Evolutionary conservation across 2,888 invertebrate species (phyloP).

Genomic region (Invenusta paracnida): DNA sequence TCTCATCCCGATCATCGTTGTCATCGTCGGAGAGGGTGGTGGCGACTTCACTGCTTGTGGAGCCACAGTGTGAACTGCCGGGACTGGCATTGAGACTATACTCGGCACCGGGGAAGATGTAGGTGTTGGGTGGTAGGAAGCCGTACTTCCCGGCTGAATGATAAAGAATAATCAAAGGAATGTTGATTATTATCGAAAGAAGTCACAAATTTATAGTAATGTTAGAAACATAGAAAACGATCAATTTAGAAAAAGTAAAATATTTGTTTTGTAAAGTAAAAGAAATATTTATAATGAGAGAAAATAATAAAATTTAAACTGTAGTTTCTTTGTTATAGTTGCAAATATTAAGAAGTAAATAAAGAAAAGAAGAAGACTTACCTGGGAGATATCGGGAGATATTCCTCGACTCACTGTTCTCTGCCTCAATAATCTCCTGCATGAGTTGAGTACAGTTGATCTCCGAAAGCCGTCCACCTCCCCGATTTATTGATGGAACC

Average conservation of each 20-base stretch:
- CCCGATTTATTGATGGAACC: too few relatives aligned
- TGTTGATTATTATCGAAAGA: too few relatives aligned
- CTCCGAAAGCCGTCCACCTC: background rate
- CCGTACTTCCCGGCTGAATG: background rate
- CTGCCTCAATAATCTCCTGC: background rate
- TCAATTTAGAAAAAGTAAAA: too few relatives aligned
- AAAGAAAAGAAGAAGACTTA: background rate
- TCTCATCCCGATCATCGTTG: background rate
- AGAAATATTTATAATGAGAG: background rate
- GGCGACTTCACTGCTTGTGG: slow-evolving; percentile 3
- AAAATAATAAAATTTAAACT: background rate
- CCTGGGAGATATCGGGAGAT: background rate
- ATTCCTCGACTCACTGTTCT: background rate
- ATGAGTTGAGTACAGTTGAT: background rate
- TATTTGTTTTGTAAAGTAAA: too few relatives aligned
- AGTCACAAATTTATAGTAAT: background rate
- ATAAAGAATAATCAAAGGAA: background rate
- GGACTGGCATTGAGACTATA: background rate
- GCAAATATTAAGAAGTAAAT: too few relatives aligned
- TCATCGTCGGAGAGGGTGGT: slow-evolving; percentile 14
- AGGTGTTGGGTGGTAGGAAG: slow-evolving; percentile 35
- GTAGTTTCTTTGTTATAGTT: too few relatives aligned
- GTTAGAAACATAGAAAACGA: background rate
- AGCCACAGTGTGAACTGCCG: background rate
- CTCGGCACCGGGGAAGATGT: slow-evolving; percentile 35